phyloP scores from a whole-genome alignment of 2,797 vertebrate genomes.

The Saguinus oedipus region DNA sequence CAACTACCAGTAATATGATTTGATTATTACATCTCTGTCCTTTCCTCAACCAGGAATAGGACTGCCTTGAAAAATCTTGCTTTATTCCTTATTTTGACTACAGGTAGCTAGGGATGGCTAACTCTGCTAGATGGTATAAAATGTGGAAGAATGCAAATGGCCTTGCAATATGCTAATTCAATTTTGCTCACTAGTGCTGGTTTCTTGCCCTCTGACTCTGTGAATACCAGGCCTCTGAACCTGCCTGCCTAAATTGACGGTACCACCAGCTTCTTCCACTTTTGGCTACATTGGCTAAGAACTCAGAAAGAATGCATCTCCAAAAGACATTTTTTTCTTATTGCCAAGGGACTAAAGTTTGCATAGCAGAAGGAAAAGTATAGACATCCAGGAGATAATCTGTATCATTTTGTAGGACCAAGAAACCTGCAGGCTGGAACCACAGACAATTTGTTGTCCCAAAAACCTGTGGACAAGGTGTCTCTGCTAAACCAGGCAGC shows the following conservation, averaged over 20 bases:
- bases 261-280: not conserved
- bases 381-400: not conserved
- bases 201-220: not conserved
- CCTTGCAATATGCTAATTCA: not conserved
- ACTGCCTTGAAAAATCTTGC: not conserved
- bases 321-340: not conserved
- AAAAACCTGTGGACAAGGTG: not conserved
- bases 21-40: not conserved
- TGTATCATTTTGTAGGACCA: not conserved
- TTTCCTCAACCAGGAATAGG: not conserved
- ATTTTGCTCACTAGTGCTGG: not conserved
- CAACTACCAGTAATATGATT: not conserved
- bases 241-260: not conserved
- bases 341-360: not conserved
- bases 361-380: not conserved
- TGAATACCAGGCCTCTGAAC: not conserved
- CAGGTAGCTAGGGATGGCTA: not conserved
- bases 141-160: not conserved
- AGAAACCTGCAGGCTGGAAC: not conserved
- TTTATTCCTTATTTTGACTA: constrained; percentile 6
- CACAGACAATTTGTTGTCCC: not conserved
- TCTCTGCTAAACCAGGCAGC: not conserved
- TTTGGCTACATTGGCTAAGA: not conserved
- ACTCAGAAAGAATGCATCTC: not conserved
- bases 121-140: not conserved